phyloP scores from a whole-genome alignment of 2,113 vertebrate genomes.

The Hystrix brachyura region DNA sequence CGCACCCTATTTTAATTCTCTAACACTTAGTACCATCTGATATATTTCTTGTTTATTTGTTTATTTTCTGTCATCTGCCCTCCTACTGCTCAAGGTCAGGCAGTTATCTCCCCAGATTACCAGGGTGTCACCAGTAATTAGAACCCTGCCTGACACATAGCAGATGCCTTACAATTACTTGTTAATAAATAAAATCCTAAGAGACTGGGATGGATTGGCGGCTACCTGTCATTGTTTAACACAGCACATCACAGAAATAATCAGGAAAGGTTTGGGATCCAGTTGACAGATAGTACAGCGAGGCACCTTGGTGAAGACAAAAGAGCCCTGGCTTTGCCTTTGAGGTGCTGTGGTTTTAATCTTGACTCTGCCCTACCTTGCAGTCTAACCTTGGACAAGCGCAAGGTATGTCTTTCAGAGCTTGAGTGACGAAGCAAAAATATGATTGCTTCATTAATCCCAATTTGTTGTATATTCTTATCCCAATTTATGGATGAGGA shows the following conservation, averaged over 20 bases:
- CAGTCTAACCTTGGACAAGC: neutral
- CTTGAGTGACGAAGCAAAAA: neutral
- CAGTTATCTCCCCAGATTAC: neutral
- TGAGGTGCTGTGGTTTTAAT: neutral
- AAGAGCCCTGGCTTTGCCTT: neutral
- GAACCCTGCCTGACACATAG: neutral
- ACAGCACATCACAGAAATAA: neutral
- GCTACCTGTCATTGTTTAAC: neutral
- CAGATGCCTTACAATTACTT: slow-evolving; percentile 36
- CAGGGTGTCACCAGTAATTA: neutral
- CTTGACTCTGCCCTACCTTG: neutral
- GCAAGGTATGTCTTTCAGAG: neutral
- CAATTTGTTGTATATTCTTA: neutral
- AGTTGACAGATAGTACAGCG: neutral
- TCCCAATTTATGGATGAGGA: neutral
- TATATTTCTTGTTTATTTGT: neutral
- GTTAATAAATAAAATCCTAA: slow-evolving; percentile 9
- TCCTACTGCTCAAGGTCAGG: neutral
- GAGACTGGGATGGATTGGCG: neutral
- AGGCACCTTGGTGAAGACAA: neutral
- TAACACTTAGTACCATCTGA: neutral
- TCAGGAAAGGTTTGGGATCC: neutral
- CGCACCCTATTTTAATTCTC: neutral
- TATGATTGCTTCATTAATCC: neutral
- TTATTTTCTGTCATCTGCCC: neutral